These are phyloP conservation scores for Percopsis transmontana DNA, from an alignment of 2,113 vertebrate species.

Conservation along the genomic window DNA sequence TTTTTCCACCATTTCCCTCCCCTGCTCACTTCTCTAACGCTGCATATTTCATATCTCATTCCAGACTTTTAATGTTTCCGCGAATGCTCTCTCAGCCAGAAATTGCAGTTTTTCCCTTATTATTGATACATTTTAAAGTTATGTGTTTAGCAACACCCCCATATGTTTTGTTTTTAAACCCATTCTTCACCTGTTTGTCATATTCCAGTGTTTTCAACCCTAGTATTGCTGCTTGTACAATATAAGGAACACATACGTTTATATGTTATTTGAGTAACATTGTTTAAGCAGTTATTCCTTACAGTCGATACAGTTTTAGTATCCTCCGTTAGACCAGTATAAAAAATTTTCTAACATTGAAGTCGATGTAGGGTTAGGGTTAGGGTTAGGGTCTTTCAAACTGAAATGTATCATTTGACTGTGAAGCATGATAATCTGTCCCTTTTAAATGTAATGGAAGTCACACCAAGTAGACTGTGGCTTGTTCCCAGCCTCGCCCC, in stretches of 20 bases:
- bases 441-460: neutral
- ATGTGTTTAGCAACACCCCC: too few species aligned
- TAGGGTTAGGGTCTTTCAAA: neutral
- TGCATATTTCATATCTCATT: slow-evolving; percentile 34
- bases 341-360: neutral
- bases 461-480: neutral
- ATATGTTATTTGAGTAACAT: too few species aligned
- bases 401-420: neutral
- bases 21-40: slow-evolving; percentile 6
- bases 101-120: neutral
- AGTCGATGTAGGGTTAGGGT: neutral
- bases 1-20: neutral
- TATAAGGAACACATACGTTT: too few species aligned
- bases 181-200: too few species aligned
- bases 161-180: too few species aligned
- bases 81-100: neutral
- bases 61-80: neutral
- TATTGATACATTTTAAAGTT: too few species aligned
- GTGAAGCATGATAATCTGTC: neutral
- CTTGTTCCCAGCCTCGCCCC: neutral
- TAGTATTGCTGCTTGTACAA: too few species aligned
- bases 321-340: too few species aligned
- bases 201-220: too few species aligned
- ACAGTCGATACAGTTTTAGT: too few species aligned
- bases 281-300: too few species aligned